Evolutionary conservation across 2,888 invertebrate genomes (phyloP).

Genomic region (Troilus luridus): DNA sequence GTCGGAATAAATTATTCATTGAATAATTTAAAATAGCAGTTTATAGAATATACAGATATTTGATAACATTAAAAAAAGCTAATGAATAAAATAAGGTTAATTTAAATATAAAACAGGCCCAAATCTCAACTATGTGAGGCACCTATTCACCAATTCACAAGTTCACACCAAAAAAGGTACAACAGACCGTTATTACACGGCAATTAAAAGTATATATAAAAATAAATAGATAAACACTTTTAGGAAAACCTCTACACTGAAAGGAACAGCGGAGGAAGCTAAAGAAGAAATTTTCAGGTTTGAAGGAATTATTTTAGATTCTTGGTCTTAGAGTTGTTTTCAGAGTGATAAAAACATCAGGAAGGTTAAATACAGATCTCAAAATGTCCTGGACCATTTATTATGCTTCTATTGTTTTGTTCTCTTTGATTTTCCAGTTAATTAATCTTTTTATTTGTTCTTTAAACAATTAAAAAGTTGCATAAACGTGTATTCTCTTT

Average conservation of each 20-base stretch:
- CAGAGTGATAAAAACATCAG: background rate
- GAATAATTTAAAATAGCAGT: background rate
- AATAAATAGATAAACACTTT: background rate
- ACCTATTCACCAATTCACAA: background rate
- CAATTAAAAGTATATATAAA: background rate
- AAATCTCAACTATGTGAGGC: constrained; percentile 4
- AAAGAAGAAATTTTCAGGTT: background rate
- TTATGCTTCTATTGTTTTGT: background rate
- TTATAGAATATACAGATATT: background rate
- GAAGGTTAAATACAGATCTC: background rate
- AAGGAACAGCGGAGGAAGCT: too few species aligned
- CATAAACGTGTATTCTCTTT: background rate
- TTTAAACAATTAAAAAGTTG: background rate
- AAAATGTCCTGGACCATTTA: background rate
- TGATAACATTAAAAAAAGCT: background rate
- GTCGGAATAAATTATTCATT: background rate
- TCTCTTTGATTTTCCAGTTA: background rate
- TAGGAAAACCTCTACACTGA: too few species aligned
- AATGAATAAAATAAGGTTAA: background rate
- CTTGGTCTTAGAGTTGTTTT: background rate
- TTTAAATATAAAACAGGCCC: background rate
- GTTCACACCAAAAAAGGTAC: background rate
- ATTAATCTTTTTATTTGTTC: background rate
- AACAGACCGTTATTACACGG: background rate
- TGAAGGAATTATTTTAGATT: background rate